Percentiles rank a stretch among this genome's conserved stretches.
These are phyloP conservation scores for Bombus sylvicola DNA, from an alignment of 1,140 invertebrate species.

Conservation along the genomic window DNA sequence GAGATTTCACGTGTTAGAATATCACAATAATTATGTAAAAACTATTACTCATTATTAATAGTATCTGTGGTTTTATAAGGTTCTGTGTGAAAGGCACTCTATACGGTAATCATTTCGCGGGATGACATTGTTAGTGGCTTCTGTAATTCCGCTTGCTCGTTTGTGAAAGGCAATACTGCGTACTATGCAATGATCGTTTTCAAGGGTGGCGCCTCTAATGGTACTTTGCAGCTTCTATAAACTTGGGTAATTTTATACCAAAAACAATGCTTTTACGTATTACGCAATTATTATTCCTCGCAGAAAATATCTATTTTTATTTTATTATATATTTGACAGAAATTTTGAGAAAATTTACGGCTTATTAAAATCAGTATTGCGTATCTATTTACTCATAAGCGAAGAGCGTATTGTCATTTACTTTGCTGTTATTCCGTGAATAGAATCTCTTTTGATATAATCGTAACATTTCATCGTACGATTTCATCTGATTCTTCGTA, in stretches of 20 bases:
- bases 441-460: background rate
- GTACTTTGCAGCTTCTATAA: background rate
- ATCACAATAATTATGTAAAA: background rate
- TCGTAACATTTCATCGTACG: background rate
- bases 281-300: background rate
- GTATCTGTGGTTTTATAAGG: background rate
- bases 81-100: constrained; percentile 12
- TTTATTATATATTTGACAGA: background rate
- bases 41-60: background rate
- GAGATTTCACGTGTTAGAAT: too few relatives aligned
- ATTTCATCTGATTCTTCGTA: background rate
- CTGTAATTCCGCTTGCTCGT: background rate
- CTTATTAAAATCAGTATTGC: background rate
- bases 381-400: background rate
- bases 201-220: background rate
- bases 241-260: background rate
- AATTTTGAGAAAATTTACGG: background rate
- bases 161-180: constrained; percentile 11
- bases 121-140: background rate
- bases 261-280: background rate
- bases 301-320: too few relatives aligned
- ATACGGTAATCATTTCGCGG: background rate
- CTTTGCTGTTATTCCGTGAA: background rate
- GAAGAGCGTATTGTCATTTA: background rate
- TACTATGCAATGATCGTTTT: constrained; percentile 6